phyloP scores from a whole-genome alignment of 2,888 invertebrate species.

The Euzophera pinguis region DNA sequence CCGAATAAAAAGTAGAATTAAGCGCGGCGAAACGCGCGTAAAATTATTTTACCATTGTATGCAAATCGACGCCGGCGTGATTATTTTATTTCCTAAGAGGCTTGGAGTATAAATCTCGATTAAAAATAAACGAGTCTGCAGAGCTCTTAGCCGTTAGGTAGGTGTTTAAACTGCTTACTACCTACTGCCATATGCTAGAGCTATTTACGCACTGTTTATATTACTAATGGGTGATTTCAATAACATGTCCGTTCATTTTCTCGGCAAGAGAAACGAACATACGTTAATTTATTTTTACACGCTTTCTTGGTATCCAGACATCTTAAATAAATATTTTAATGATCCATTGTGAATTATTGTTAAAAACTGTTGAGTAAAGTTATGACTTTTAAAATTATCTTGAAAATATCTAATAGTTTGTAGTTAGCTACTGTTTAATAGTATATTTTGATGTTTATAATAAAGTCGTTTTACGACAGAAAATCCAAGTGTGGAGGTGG shows the following conservation, averaged over 20 bases:
- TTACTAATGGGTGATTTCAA: constrained; percentile 8
- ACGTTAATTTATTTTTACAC: constrained; percentile 18
- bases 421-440: neutral
- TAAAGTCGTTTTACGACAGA: constrained; percentile 34
- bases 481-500: constrained; percentile 27
- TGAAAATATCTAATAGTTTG: neutral
- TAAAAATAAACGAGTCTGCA: constrained; percentile 61
- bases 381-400: neutral
- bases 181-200: neutral
- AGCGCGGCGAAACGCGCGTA: constrained; percentile 79
- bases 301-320: constrained; percentile 1
- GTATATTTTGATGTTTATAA: constrained; percentile 33
- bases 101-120: constrained; percentile 72
- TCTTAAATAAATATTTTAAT: neutral
- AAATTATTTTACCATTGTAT: constrained; percentile 81
- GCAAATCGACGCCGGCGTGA: constrained; percentile 75
- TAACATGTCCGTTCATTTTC: constrained; percentile 1
- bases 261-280: constrained; percentile 3
- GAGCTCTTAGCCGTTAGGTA: constrained; percentile 59
- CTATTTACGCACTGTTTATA: constrained; percentile 16
- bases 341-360: neutral
- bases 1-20: constrained; percentile 78
- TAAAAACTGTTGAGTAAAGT: neutral
- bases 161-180: constrained; percentile 40
- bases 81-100: constrained; percentile 79